Evolutionary conservation across 1,140 invertebrate genomes (phyloP).

Genomic region (Anoplolepis gracilipes): DNA sequence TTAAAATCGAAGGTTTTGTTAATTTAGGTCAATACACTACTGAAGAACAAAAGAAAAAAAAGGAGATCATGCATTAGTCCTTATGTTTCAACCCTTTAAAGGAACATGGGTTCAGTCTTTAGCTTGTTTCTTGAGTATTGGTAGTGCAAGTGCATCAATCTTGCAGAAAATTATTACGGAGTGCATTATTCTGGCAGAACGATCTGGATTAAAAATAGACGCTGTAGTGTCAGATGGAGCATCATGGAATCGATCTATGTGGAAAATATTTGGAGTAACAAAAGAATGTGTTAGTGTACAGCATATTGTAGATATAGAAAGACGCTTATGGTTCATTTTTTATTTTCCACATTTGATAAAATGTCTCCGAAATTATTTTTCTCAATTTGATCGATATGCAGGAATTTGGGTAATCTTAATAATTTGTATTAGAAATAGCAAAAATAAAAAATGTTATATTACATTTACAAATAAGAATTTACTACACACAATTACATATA

Average conservation of each 20-base stretch:
- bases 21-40: slow-evolving; percentile 16
- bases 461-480: too few relatives aligned
- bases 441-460: too few relatives aligned
- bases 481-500: too few relatives aligned
- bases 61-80: slow-evolving; percentile 5
- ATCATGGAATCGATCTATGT: slow-evolving; percentile 15
- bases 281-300: slow-evolving; percentile 17
- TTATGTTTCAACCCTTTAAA: slow-evolving; percentile 12
- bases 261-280: not conserved
- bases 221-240: slow-evolving; percentile 6
- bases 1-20: slow-evolving; percentile 22
- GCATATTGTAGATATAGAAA: not conserved
- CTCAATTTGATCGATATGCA: slow-evolving; percentile 21
- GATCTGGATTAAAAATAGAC: not conserved
- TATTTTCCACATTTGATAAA: slow-evolving; percentile 21
- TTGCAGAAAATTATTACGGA: slow-evolving; percentile 27
- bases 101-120: slow-evolving; percentile 20
- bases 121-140: slow-evolving; percentile 5
- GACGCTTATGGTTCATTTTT: slow-evolving; percentile 12
- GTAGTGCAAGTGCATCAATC: not conserved
- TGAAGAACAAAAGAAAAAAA: slow-evolving; percentile 35
- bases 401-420: slow-evolving; percentile 1
- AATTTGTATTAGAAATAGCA: not conserved
- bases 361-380: slow-evolving; percentile 3
- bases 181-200: slow-evolving; percentile 8